A percentile compares a stretch with the other conserved stretches of the same genome.
These are phyloP conservation scores for Aplysina aerophoba DNA, from an alignment of 37 sponge, comb jelly and placozoan species.

Conservation along the genomic window DNA sequence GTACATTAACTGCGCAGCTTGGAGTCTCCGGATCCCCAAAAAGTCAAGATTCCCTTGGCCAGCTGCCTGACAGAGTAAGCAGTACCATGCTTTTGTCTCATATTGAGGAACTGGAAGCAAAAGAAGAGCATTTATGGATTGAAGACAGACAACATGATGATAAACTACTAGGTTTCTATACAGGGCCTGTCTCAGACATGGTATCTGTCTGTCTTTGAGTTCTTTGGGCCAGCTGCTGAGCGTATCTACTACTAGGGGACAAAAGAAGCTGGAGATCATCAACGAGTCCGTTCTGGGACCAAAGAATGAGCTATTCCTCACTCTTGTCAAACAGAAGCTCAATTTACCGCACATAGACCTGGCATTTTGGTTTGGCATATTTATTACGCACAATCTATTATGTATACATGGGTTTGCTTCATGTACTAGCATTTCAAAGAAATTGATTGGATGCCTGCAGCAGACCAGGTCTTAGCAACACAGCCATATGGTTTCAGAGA, in stretches of 20 bases:
- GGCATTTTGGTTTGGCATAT: conserved; percentile 28
- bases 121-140: background rate
- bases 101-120: background rate
- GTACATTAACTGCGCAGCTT: no score
- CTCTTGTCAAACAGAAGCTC: background rate
- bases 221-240: background rate
- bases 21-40: no score
- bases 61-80: no score
- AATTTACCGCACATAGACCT: conserved; percentile 14
- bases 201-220: background rate
- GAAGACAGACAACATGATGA: background rate
- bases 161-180: background rate
- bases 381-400: background rate
- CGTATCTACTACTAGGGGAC: background rate
- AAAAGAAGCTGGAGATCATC: no score
- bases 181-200: background rate
- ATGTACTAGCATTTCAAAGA: conserved; percentile 44
- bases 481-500: conserved; percentile 36
- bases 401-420: conserved; percentile 40
- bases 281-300: background rate
- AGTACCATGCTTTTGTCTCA: no score
- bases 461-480: conserved; percentile 39
- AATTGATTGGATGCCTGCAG: conserved; percentile 41
- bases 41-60: no score
- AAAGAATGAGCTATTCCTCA: conserved; percentile 26